Conservation (phyloP, 2,797 vertebrate genomes). For the Chelmon rostratus region DNA sequence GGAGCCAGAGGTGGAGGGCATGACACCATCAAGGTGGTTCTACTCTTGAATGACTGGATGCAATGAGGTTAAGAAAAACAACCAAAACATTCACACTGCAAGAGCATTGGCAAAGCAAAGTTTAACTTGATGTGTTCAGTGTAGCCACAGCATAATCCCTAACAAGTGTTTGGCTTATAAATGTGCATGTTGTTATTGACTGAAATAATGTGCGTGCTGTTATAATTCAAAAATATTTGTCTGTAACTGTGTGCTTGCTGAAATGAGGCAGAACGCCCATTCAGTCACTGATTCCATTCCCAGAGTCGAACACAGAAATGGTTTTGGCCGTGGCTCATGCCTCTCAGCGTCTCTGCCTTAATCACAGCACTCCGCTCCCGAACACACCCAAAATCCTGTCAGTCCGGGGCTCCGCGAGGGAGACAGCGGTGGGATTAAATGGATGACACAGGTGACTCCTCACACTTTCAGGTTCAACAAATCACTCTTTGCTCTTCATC, state of each 20-base stretch:
- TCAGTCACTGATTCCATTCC: slow-evolving; percentile 38
- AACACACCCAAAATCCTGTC: slow-evolving; percentile 35
- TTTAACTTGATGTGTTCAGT: slow-evolving; percentile 18
- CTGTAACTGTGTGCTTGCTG: slow-evolving; percentile 21
- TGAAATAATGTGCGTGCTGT: slow-evolving; percentile 36
- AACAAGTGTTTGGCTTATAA: slow-evolving; percentile 25
- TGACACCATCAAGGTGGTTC: too few relatives aligned
- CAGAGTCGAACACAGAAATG: slow-evolving; percentile 43
- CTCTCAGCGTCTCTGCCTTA: slow-evolving; percentile 45
- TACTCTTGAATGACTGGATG: neutral
- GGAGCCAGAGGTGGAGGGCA: too few relatives aligned
- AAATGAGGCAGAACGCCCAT: slow-evolving; percentile 46
- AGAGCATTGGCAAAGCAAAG: slow-evolving; percentile 24
- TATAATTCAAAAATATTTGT: slow-evolving; percentile 30
- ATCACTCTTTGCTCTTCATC: slow-evolving; percentile 40
- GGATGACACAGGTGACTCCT: slow-evolving; percentile 48
- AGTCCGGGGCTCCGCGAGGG: neutral
- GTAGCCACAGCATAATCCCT: slow-evolving; percentile 12
- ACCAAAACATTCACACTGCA: too few relatives aligned
- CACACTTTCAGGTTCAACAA: slow-evolving; percentile 32
- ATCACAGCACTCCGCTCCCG: slow-evolving; percentile 36
- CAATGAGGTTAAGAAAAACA: neutral
- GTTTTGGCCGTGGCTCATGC: slow-evolving; percentile 40
- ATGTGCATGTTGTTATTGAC: slow-evolving; percentile 45
- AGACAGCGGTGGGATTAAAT: slow-evolving; percentile 31